These are phyloP conservation scores for Ypsolopha scabrella DNA, from an alignment of 2,888 invertebrate species.

Conservation along the genomic window DNA sequence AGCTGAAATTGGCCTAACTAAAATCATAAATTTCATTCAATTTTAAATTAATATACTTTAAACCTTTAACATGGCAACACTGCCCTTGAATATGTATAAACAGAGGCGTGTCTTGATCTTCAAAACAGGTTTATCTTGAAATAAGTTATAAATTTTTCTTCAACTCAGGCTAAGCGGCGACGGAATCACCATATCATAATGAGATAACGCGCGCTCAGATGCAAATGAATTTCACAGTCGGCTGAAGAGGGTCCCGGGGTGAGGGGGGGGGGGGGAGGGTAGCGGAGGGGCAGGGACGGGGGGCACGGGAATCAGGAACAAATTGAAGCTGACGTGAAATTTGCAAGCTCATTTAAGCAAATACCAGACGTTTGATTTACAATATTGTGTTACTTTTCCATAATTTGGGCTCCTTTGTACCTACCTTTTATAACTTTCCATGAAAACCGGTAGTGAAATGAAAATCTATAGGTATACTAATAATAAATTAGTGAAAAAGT, in stretches of 20 bases:
- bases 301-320: constrained; percentile 27
- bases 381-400: constrained; percentile 7
- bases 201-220: constrained; percentile 47
- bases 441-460: too few relatives aligned
- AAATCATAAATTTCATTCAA: too few relatives aligned
- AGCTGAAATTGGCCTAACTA: too few relatives aligned
- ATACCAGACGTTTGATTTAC: constrained; percentile 28
- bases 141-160: constrained; percentile 33
- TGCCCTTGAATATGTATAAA: neutral
- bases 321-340: constrained; percentile 40
- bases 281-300: constrained; percentile 11
- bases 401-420: too few relatives aligned
- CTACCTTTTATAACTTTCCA: too few relatives aligned
- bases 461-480: too few relatives aligned
- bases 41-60: too few relatives aligned
- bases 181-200: constrained; percentile 43
- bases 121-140: constrained; percentile 18
- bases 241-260: constrained; percentile 19
- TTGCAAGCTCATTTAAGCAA: constrained; percentile 37
- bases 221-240: constrained; percentile 46
- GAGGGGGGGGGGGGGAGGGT: neutral
- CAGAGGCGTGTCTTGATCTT: neutral
- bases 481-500: too few relatives aligned
- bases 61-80: neutral
- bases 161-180: constrained; percentile 21